A percentile compares a stretch with the other conserved stretches of the same genome.
Evolutionary conservation across 2,797 vertebrate species (phyloP).

Genomic region (Sebastes kiyomatsui): DNA sequence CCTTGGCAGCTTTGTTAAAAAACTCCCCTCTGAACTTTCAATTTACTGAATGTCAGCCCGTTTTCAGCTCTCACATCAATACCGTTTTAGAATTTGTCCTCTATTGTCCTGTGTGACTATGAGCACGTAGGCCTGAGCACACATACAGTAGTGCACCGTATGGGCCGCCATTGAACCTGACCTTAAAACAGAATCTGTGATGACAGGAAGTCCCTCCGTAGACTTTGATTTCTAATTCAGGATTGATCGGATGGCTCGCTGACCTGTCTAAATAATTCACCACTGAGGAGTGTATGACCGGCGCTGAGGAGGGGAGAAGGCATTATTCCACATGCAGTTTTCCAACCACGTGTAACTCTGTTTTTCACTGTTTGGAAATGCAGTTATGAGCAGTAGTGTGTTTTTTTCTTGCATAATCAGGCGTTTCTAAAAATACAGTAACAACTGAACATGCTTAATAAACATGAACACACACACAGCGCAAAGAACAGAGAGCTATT

Average conservation of each 20-base stretch:
- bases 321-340: slow-evolving; percentile 9
- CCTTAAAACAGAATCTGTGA: slow-evolving; percentile 56
- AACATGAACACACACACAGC: neutral
- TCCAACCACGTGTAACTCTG: neutral
- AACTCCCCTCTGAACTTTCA: slow-evolving; percentile 53
- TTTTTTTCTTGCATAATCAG: neutral
- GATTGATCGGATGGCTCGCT: slow-evolving; percentile 48
- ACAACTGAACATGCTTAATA: neutral
- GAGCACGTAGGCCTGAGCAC: neutral
- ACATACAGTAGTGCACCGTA: slow-evolving; percentile 2
- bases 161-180: slow-evolving; percentile 31
- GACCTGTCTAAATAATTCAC: slow-evolving; percentile 64
- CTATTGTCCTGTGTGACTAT: slow-evolving; percentile 40
- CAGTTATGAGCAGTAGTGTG: neutral
- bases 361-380: too few species aligned
- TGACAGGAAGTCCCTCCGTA: slow-evolving; percentile 42
- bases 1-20: slow-evolving; percentile 60
- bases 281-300: slow-evolving; percentile 10
- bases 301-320: neutral
- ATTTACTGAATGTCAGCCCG: slow-evolving; percentile 55
- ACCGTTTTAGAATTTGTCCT: slow-evolving; percentile 47
- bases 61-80: slow-evolving; percentile 45
- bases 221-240: slow-evolving; percentile 69
- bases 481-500: neutral
- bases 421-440: neutral